These are phyloP conservation scores for Pipistrellus nathusii DNA, from an alignment of 2,797 vertebrate genomes.

Conservation along the genomic window DNA sequence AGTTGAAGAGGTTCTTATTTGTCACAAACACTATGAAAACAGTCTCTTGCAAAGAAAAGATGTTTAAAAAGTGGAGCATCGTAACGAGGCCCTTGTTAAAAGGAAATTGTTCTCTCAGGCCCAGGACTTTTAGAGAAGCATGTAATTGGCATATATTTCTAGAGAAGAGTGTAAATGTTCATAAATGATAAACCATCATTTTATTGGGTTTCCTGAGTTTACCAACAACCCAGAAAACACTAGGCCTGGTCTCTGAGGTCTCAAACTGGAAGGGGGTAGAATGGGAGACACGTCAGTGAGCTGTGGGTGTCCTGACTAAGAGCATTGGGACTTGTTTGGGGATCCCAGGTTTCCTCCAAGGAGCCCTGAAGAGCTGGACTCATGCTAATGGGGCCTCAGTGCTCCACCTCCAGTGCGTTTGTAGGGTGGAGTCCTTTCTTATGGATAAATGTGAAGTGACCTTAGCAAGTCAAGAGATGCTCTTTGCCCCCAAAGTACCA, in stretches of 20 bases:
- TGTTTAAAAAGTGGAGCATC: slow-evolving; percentile 2
- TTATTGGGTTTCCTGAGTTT: neutral
- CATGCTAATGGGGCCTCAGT: neutral
- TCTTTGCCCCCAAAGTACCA: no score
- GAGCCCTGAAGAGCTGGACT: no score
- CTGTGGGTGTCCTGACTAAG: no score
- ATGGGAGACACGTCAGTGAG: no score
- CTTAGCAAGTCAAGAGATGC: neutral
- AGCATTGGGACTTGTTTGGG: neutral
- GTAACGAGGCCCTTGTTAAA: neutral
- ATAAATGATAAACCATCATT: neutral
- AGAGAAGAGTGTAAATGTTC: neutral
- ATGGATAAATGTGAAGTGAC: neutral
- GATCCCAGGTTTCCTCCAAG: neutral
- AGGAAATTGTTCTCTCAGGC: neutral
- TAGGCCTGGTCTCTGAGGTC: neutral
- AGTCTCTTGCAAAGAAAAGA: slow-evolving; percentile 8
- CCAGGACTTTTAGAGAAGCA: neutral
- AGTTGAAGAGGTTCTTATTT: neutral
- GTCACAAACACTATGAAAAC: neutral
- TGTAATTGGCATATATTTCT: slow-evolving; percentile 12
- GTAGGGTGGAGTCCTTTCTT: neutral
- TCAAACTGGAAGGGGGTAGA: neutral
- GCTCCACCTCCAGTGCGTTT: accelerated
- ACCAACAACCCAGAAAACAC: neutral